Conservation (phyloP, 2,113 vertebrate species). For the Pluvianellus socialis region DNA sequence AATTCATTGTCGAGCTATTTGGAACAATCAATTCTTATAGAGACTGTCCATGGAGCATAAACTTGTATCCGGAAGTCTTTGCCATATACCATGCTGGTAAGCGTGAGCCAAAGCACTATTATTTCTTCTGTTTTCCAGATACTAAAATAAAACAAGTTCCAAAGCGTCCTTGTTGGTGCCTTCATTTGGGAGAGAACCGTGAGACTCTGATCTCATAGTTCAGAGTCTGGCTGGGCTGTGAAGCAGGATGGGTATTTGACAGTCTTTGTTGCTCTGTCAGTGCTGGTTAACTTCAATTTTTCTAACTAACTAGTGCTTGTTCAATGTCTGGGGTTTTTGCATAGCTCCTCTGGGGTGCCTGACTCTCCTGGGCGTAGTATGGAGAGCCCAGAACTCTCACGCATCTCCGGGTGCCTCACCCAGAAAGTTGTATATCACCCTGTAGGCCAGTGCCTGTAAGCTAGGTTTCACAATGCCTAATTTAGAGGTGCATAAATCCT, state of each 20-base stretch:
- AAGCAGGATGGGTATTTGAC: background rate
- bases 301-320: background rate
- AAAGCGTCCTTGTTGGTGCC: background rate
- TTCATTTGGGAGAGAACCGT: background rate
- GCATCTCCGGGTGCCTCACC: background rate
- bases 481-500: slow-evolving; percentile 3
- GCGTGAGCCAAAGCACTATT: background rate
- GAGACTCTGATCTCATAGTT: background rate
- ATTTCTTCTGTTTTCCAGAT: background rate
- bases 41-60: background rate
- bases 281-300: background rate
- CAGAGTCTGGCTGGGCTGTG: background rate
- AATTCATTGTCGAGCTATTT: background rate
- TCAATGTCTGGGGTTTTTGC: background rate
- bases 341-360: background rate
- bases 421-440: background rate
- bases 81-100: background rate
- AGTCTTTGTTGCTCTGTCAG: background rate
- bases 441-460: background rate
- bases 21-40: background rate
- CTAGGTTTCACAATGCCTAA: background rate
- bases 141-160: background rate
- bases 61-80: background rate
- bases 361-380: background rate
- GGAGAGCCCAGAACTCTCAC: background rate